Conservation (phyloP, 2,797 vertebrate genomes). For the Syngnathus acus region DNA sequence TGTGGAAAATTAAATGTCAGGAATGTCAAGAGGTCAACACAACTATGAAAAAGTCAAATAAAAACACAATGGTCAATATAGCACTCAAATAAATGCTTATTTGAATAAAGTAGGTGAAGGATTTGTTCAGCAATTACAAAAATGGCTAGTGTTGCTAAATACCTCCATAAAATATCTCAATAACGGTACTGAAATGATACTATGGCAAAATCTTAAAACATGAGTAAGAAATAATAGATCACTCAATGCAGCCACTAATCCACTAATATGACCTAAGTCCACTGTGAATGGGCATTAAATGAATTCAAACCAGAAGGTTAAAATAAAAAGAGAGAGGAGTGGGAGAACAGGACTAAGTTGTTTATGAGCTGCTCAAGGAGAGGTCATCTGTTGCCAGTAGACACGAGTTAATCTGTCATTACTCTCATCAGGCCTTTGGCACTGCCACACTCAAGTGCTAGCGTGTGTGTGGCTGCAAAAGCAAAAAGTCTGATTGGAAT, state of each 20-base stretch:
- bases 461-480: conserved; percentile 24
- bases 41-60: too few species aligned
- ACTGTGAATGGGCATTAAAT: conserved; percentile 7
- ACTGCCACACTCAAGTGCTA: conserved; percentile 19
- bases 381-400: conserved; percentile 59
- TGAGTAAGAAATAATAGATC: neutral
- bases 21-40: too few species aligned
- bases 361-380: conserved; percentile 53
- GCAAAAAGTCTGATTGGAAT: conserved; percentile 52
- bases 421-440: conserved; percentile 61
- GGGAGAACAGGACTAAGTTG: conserved; percentile 34
- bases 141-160: too few species aligned
- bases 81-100: too few species aligned
- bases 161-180: too few species aligned
- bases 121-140: too few species aligned
- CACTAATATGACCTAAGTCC: neutral
- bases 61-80: too few species aligned
- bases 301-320: conserved; percentile 11
- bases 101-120: too few species aligned
- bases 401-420: conserved; percentile 64
- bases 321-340: conserved; percentile 12
- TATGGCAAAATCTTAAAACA: neutral
- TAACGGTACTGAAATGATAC: too few species aligned
- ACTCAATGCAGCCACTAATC: neutral
- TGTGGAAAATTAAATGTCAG: too few species aligned